Percentiles rank a stretch among this genome's conserved stretches.
These are phyloP conservation scores for Aphodius sticticus DNA, from an alignment of 2,888 invertebrate genomes.

Conservation along the genomic window DNA sequence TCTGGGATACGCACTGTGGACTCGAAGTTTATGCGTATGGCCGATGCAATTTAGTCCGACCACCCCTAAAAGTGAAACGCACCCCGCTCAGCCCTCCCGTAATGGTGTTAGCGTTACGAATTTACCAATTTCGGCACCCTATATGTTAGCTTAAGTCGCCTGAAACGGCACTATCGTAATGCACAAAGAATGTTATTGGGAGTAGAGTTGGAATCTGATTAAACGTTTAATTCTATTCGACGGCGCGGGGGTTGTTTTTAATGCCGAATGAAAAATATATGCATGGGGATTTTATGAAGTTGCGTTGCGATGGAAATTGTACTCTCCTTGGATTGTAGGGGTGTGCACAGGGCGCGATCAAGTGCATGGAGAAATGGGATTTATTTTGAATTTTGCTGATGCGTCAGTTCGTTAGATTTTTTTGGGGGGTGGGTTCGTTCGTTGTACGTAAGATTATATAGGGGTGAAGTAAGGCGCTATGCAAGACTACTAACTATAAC, in stretches of 20 bases:
- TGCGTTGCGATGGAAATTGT: background rate
- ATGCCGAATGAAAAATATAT: slow-evolving; percentile 15
- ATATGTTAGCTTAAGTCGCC: slow-evolving; percentile 54
- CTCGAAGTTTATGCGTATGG: slow-evolving; percentile 57
- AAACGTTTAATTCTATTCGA: slow-evolving; percentile 57
- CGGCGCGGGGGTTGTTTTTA: slow-evolving; percentile 19
- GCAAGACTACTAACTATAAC: background rate
- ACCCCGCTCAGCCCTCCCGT: slow-evolving; percentile 42
- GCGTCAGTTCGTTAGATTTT: background rate
- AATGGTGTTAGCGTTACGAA: slow-evolving; percentile 63
- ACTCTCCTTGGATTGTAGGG: background rate
- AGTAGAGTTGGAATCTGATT: slow-evolving; percentile 57
- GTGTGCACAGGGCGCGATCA: background rate
- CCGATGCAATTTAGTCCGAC: slow-evolving; percentile 57
- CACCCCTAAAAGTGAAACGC: slow-evolving; percentile 25
- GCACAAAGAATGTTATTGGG: slow-evolving; percentile 57
- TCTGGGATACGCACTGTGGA: slow-evolving; percentile 61
- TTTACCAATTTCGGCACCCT: slow-evolving; percentile 62
- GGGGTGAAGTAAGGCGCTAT: background rate
- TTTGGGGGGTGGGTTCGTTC: background rate
- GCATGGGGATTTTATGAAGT: background rate
- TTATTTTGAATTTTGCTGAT: slow-evolving; percentile 1
- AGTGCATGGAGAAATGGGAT: background rate
- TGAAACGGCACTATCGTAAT: slow-evolving; percentile 54
- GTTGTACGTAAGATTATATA: background rate